phyloP scores from a whole-genome alignment of 2,888 invertebrate genomes.

The Tridacna gigas region DNA sequence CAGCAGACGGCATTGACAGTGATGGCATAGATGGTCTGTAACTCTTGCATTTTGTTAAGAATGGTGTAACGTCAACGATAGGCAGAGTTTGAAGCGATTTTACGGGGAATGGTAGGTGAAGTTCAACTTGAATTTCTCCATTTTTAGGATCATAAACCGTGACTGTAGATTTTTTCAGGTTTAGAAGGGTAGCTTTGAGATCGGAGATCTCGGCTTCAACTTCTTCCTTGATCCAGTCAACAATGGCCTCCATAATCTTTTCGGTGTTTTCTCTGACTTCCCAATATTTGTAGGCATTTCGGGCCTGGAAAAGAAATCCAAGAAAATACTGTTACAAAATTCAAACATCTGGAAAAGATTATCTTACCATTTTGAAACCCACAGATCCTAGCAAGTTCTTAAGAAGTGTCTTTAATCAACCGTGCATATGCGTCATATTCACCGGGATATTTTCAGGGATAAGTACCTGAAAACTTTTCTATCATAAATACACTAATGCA shows the following conservation, averaged over 20 bases:
- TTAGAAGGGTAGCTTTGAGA: constrained; percentile 45
- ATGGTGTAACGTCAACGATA: constrained; percentile 48
- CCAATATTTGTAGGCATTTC: constrained; percentile 73
- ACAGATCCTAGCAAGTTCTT: too few relatives aligned
- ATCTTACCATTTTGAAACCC: too few relatives aligned
- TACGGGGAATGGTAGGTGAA: constrained; percentile 65
- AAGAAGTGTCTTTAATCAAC: too few relatives aligned
- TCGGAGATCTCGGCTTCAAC: constrained; percentile 61
- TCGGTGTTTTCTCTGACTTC: constrained; percentile 70
- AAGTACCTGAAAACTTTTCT: too few relatives aligned
- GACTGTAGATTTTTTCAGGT: constrained; percentile 52
- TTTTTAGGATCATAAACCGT: constrained; percentile 63
- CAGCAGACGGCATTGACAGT: constrained; percentile 88
- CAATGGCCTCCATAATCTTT: constrained; percentile 46
- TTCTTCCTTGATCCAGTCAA: constrained; percentile 60
- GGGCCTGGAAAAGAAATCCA: constrained; percentile 57
- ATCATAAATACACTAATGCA: not conserved
- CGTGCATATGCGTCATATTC: too few relatives aligned
- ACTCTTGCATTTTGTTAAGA: constrained; percentile 48
- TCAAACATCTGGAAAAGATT: not conserved
- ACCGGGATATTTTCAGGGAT: too few relatives aligned
- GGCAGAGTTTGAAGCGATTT: constrained; percentile 58
- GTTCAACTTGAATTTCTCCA: constrained; percentile 68
- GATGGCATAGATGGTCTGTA: constrained; percentile 64
- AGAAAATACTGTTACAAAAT: not conserved